Base-by-base conservation (phyloP, 2,797 vertebrate genomes). In the Clarias platycephalus region DNA sequence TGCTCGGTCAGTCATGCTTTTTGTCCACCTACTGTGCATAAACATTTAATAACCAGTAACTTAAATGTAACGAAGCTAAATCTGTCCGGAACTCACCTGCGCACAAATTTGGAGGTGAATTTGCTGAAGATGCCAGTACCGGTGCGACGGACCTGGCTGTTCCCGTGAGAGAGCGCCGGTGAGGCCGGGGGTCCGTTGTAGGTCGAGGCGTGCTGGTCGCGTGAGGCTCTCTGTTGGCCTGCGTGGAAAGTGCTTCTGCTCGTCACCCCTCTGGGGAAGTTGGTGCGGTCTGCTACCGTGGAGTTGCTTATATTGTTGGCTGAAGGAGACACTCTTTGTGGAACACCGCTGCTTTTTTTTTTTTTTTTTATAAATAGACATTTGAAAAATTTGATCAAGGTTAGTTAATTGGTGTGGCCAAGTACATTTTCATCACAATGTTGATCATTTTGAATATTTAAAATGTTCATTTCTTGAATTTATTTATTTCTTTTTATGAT, bases 101-200 rank as follows among this genome's bases (percentile, higher is more conserved):
- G 95, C 44, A 95, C 95, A 87, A 96, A 96, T 87, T 96, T 96
- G 90, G 95, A 95, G 84, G 95, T 96, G 93, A 96, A 96, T 90
- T 96, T 96, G 94, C 95, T 96, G 90, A 96, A 96, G 91, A 96
- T 93, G 87, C 94, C 96, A 10, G 95, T 94, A 60, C 95, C 95
- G 0, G 93, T 91, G 34, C 95, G 92, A 7, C 94, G 92, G n/a
- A 93, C 92, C 86, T 95, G 95, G 92, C 95, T 95, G 89, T 94
- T 94, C 81, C 95, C 94, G 20, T 91, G 90, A 28, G 91, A 91
- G 34, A 92, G 86, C 2, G 95, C 94, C 22, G 95, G 95, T 37
- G 95, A 95, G 57, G 93, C 95, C 0, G 95, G 95, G 1, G 92
- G 90, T 24, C 93, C 94, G 16, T 94, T 94, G 55, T 94, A 95